Evolutionary conservation across 2,797 vertebrate genomes (phyloP), one percentile per base, ranked within the genome.

Genomic region (Labeo calbasu): DNA sequence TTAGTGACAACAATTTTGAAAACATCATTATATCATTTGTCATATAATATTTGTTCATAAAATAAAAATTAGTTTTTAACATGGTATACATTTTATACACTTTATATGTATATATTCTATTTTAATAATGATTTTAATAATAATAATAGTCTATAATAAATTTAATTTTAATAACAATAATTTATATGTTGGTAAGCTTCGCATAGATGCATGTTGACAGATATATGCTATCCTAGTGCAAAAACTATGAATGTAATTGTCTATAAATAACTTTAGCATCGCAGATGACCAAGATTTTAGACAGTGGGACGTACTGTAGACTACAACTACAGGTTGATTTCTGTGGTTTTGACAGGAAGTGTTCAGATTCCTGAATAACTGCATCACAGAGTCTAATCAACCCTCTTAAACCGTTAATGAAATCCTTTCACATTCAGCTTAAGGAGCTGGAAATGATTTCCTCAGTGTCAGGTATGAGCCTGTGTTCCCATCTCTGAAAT

Each of bases 401-500:
- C 25, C 9, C 40, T 77, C 50, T 77, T 68, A 51, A 36, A 83
- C 36, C 5, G 9, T 21, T 75, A 82, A 69, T 83, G 51, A 77
- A 57, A 68, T 69, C 7, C 63, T 76, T 46, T 83, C 28, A 76
- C 73, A 83, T 77, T 83, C 81, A 83, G 46, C 73, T 32, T 28
- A 48, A 65, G 57, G 36, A 76, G 72, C 72, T 77, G 11, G 15
- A 61, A 14, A 70, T 63, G 80, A 84, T 71, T 78, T 84, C 75
- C 40, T 50, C 25, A 70, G 65, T 32, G 66, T 25, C 75, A 84
- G 73, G 75, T 84, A 84, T 15, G 50, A 48, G 48, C 55, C 50
- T 83, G 36, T 77, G 51, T 78, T 71, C 11, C 75, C 65, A 40
- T 59, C 43, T 84, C 75, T 77, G 88, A 95, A 95, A 94, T 95